A percentile compares a stretch with the other conserved stretches of the same genome.
phyloP scores from a whole-genome alignment of 2,113 vertebrate species.

The Rafetus swinhoei region DNA sequence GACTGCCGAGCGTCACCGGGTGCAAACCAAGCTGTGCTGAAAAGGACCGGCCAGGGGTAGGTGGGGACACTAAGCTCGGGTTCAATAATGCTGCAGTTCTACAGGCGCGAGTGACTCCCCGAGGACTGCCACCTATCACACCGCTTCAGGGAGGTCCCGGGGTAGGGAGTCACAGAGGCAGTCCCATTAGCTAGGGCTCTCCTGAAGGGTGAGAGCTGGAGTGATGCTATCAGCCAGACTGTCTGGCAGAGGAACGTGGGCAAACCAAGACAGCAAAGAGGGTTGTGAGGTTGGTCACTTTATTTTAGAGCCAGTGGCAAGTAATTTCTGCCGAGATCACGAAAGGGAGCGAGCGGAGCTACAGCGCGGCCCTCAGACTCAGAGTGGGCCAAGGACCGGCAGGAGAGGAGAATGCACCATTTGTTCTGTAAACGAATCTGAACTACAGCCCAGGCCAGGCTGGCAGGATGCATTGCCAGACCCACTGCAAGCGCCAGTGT shows the following conservation, averaged over 20 bases:
- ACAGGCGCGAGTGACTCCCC: background rate
- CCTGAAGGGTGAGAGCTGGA: background rate
- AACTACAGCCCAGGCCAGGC: background rate
- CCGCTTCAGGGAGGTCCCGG: background rate
- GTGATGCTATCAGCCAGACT: background rate
- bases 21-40: background rate
- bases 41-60: fast-evolving
- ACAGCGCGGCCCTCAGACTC: background rate
- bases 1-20: background rate
- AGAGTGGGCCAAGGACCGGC: background rate
- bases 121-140: background rate
- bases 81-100: background rate
- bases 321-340: background rate
- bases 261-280: background rate
- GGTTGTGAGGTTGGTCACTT: background rate
- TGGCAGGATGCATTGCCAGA: background rate
- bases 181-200: background rate
- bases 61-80: background rate
- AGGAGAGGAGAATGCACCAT: too few species aligned
- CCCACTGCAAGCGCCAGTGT: background rate
- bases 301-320: background rate
- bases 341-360: background rate
- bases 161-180: background rate
- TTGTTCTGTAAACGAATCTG: background rate
- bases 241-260: background rate